Evolutionary conservation across 2,113 vertebrate genomes (phyloP).

Genomic region (Malaclemys terrapin): DNA sequence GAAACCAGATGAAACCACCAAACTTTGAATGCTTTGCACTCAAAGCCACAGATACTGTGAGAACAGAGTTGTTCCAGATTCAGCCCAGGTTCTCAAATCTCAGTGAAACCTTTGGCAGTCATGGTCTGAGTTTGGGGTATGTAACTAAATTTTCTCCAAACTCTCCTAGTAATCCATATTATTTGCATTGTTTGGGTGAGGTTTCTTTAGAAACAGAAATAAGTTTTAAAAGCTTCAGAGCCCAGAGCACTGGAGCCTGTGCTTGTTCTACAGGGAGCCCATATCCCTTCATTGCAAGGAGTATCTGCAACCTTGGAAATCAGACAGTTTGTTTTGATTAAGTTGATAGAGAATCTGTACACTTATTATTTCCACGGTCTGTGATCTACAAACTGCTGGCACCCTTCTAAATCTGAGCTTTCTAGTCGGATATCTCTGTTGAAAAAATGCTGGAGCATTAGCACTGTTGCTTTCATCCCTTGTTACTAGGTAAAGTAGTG

Average conservation of each 20-base stretch:
- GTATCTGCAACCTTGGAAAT: constrained; percentile 29
- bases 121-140: not conserved
- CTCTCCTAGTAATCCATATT: constrained; percentile 35
- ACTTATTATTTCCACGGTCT: constrained; percentile 32
- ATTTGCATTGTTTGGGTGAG: not conserved
- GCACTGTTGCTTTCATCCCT: not conserved
- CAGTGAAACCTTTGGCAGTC: constrained; percentile 62
- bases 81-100: constrained; percentile 65
- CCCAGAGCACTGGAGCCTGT: not conserved
- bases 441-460: not conserved
- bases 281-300: not conserved
- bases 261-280: not conserved
- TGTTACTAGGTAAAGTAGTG: not conserved
- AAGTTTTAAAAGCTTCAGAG: constrained; percentile 29
- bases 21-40: constrained; percentile 27
- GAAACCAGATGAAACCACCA: constrained; percentile 1
- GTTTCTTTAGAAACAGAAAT: constrained; percentile 12
- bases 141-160: constrained; percentile 18
- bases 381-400: not conserved
- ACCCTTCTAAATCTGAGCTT: not conserved
- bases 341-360: constrained; percentile 48
- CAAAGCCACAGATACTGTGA: not conserved
- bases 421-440: not conserved
- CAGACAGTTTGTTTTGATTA: not conserved
- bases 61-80: constrained; percentile 66